Percentiles rank a stretch among this genome's conserved stretches.
phyloP scores from a whole-genome alignment of 2,113 vertebrate species.

The Antechinus stuartii region DNA sequence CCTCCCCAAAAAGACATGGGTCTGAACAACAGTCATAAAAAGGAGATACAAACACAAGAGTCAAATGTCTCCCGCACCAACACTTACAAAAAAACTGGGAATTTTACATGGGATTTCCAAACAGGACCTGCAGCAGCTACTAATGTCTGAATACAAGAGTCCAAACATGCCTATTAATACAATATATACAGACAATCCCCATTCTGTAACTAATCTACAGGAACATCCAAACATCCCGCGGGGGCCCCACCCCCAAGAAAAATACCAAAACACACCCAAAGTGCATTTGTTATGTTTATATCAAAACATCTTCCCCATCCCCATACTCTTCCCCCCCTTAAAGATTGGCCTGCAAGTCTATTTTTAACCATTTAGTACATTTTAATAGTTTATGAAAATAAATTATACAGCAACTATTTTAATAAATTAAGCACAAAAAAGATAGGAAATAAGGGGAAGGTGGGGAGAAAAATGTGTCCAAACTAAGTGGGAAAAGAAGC shows the following conservation, averaged over 20 bases:
- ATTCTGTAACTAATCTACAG: constrained; percentile 74
- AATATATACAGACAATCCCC: constrained; percentile 84
- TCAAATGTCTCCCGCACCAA: constrained; percentile 78
- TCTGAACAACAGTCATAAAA: constrained; percentile 80
- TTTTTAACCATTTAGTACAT: constrained; percentile 82
- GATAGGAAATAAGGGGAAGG: neutral
- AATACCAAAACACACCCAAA: constrained; percentile 84
- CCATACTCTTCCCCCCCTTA: constrained; percentile 66
- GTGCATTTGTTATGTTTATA: constrained; percentile 83
- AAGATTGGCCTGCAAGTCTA: constrained; percentile 85
- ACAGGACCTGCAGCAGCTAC: constrained; percentile 81
- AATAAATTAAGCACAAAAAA: constrained; percentile 85
- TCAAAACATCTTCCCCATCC: constrained; percentile 79
- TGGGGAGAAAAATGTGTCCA: constrained; percentile 42
- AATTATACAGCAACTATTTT: constrained; percentile 87
- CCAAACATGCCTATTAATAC: constrained; percentile 81
- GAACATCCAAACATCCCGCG: constrained; percentile 72
- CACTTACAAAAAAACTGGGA: constrained; percentile 75
- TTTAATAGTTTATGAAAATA: constrained; percentile 86
- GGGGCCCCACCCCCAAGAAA: constrained; percentile 73
- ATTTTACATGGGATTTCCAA: constrained; percentile 76
- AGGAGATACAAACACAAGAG: constrained; percentile 83
- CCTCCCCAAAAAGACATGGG: constrained; percentile 74
- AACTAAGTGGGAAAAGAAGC: constrained; percentile 72
- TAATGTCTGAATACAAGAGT: constrained; percentile 76